Base-by-base conservation (phyloP, 2,797 vertebrate genomes). In the Enteromius argenteus region DNA sequence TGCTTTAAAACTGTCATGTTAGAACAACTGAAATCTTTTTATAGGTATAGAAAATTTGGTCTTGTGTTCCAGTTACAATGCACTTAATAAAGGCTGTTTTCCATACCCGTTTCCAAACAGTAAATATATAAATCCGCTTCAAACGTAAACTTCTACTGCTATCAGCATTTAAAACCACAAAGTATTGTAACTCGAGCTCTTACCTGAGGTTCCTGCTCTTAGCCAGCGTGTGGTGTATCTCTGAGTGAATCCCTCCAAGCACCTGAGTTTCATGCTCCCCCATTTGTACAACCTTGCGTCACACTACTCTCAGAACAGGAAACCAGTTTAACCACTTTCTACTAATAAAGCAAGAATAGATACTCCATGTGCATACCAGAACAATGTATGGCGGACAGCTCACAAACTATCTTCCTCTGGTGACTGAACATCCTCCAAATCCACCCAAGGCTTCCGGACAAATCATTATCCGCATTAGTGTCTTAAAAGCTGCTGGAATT, bases 381-480 rank as follows among this genome's bases (percentile, higher is more conserved):
- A 5, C 9, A 5, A 10, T 37, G 1, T 44, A 80, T 58, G 35
- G 11, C 62, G 53, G 80, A 86, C 88, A 91, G 87, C 89, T 89
- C 64, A 44, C 21, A 32, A 79, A 32, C 79, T 67, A 84, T 78
- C 88, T 85, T 86, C 85, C 80, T 72, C 58, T 80, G 81, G 72
- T 64, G 78, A 85, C 74, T 23, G 83, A 77, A 82, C 86, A 87
- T 37, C 84, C 88, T 87, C 80, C 89, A 92, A 92, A 93, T 91
- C 89, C 91, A 87, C 79, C 88, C 62, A 84, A 87, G 86, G 88
- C 82, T 71, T 87, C 81, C 62, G 88, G 90, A 90, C 91, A 86
- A 87, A 82, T 83, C 87, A 77, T 96, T 92, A 96, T 95, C 95
- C 95, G 93, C 90, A 94, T 96, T 95, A 96, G 88, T 84, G 87